Evolutionary conservation across 2,888 invertebrate species (phyloP).

Genomic region (Macaria notata): DNA sequence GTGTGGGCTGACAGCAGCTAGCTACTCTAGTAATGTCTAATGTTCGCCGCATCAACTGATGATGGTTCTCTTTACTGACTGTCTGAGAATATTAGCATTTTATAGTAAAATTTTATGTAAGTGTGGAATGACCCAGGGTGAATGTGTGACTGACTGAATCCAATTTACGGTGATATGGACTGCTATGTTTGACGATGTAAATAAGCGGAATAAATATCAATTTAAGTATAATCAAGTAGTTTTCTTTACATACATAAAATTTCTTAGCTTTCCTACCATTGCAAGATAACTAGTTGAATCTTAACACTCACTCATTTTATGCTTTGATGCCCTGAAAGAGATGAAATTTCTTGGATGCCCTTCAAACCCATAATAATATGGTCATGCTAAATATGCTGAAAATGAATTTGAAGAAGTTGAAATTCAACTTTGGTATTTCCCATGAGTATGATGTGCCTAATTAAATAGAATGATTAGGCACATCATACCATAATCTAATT

Average conservation of each 20-base stretch:
- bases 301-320: no score
- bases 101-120: constrained; percentile 52
- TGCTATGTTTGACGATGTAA: constrained; percentile 62
- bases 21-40: constrained; percentile 36
- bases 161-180: constrained; percentile 44
- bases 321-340: no score
- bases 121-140: constrained; percentile 41
- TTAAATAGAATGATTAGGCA: no score
- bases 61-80: constrained; percentile 48
- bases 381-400: no score
- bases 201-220: constrained; percentile 72
- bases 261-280: not conserved
- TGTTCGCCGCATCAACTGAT: constrained; percentile 40
- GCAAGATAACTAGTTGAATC: no score
- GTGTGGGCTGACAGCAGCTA: constrained; percentile 16
- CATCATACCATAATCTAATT: no score
- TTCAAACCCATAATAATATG: no score
- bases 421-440: no score
- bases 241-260: not conserved
- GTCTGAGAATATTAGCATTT: constrained; percentile 50
- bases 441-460: no score
- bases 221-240: constrained; percentile 53
- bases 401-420: no score
- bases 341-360: no score
- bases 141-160: constrained; percentile 54